Conservation (phyloP, 2,113 vertebrate genomes). For the Alces alces region DNA sequence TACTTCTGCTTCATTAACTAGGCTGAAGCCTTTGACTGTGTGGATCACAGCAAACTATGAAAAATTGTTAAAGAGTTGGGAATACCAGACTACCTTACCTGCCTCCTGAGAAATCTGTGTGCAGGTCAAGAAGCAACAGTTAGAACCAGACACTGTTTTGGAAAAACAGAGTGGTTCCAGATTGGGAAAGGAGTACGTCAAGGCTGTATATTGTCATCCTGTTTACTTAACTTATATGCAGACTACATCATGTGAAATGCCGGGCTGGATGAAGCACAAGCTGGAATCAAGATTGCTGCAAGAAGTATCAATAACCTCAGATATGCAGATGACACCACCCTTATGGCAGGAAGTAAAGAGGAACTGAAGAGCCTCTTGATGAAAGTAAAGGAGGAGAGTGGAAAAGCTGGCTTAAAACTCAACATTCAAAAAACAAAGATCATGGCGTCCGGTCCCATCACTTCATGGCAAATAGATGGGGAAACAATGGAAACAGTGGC, state of each 20-base stretch:
- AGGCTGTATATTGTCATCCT: not conserved
- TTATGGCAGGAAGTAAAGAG: not conserved
- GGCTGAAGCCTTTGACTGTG: not conserved
- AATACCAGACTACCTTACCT: not conserved
- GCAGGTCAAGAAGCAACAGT: not conserved
- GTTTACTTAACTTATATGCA: not conserved
- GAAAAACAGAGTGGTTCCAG: not conserved
- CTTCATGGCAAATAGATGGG: not conserved
- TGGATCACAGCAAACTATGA: not conserved
- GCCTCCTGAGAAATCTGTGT: not conserved
- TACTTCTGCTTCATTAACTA: not conserved
- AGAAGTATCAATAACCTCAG: not conserved
- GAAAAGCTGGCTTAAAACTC: not conserved
- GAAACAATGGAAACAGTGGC: not conserved
- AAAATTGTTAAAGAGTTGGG: not conserved
- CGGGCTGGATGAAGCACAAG: not conserved
- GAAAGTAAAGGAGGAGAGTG: not conserved
- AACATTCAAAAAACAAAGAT: not conserved
- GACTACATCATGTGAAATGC: not conserved
- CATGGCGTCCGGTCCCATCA: not conserved
- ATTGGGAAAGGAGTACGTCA: not conserved
- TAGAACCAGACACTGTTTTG: not conserved
- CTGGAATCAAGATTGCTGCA: not conserved
- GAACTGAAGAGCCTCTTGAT: not conserved
- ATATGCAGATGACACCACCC: not conserved